phyloP scores from a whole-genome alignment of 2,113 vertebrate genomes.

The Thryonomys swinderianus region DNA sequence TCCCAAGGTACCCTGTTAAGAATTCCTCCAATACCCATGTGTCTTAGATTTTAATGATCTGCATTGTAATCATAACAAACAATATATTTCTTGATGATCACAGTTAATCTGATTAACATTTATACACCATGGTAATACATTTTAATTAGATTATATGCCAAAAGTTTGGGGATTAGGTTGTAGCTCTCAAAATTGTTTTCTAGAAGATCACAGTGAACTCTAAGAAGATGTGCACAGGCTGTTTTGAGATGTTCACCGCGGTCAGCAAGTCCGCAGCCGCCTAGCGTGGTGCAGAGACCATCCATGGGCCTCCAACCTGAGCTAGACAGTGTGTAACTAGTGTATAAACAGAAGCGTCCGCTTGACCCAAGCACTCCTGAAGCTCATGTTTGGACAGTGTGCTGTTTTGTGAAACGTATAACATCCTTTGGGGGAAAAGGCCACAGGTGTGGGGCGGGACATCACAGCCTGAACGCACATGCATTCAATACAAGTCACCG shows the following conservation, averaged over 20 bases:
- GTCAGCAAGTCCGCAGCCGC: not conserved
- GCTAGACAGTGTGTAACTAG: not conserved
- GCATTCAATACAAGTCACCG: rapidly evolving
- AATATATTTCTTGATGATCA: not conserved
- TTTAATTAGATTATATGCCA: not conserved
- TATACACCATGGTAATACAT: not conserved
- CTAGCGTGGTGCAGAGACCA: not conserved
- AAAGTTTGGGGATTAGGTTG: not conserved
- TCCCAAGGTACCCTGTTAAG: not conserved
- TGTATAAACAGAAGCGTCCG: not conserved
- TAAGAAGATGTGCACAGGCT: not conserved
- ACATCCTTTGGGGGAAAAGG: not conserved
- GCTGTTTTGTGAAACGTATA: not conserved
- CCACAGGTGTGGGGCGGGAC: not conserved
- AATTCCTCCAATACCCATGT: not conserved
- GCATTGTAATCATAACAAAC: not conserved
- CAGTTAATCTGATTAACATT: not conserved
- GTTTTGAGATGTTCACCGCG: not conserved
- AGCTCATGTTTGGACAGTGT: not conserved
- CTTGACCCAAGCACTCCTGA: no score
- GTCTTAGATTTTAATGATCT: not conserved
- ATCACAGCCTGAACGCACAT: not conserved
- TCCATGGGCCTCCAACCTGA: not conserved
- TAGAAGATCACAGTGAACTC: not conserved
- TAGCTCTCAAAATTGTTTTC: not conserved